A percentile compares a stretch with the other conserved stretches of the same genome.
Conservation (phyloP, 1,140 invertebrate genomes). For the Rhizoglyphus robini region DNA sequence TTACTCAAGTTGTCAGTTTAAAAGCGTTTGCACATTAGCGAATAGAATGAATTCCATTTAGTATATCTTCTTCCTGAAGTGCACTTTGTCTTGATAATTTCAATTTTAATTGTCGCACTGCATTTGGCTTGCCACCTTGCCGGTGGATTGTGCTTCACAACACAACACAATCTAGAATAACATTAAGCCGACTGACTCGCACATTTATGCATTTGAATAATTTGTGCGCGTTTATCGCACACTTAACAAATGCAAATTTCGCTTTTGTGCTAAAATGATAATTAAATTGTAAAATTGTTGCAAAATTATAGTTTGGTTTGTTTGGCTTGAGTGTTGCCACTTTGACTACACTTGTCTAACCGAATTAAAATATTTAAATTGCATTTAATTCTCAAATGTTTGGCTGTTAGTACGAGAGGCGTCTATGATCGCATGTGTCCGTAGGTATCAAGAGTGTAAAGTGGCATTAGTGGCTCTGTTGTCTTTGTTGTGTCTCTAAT, state of each 20-base stretch:
- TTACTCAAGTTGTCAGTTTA: too few relatives aligned
- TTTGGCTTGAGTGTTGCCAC: too few relatives aligned
- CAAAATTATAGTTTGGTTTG: not conserved
- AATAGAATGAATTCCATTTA: too few relatives aligned
- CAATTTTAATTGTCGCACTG: not conserved
- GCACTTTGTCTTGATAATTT: not conserved
- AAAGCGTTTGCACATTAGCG: not conserved
- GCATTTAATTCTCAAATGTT: not conserved
- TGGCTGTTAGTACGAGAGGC: not conserved
- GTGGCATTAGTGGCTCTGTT: not conserved
- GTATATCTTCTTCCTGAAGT: too few relatives aligned
- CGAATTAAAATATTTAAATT: slow-evolving; percentile 14
- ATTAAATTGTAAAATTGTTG: slow-evolving; percentile 1
- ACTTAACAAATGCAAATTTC: slow-evolving; percentile 7
- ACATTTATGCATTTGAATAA: not conserved
- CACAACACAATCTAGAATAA: too few relatives aligned
- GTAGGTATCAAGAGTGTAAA: too few relatives aligned
- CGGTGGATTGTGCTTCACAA: not conserved
- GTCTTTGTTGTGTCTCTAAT: slow-evolving; percentile 2
- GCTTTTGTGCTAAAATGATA: not conserved
- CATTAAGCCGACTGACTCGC: too few relatives aligned
- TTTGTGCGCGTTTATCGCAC: not conserved
- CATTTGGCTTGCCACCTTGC: too few relatives aligned
- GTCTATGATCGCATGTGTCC: not conserved
- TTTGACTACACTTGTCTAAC: too few relatives aligned